phyloP scores from a whole-genome alignment of 1,140 invertebrate genomes.

The Oncopeltus fasciatus region DNA sequence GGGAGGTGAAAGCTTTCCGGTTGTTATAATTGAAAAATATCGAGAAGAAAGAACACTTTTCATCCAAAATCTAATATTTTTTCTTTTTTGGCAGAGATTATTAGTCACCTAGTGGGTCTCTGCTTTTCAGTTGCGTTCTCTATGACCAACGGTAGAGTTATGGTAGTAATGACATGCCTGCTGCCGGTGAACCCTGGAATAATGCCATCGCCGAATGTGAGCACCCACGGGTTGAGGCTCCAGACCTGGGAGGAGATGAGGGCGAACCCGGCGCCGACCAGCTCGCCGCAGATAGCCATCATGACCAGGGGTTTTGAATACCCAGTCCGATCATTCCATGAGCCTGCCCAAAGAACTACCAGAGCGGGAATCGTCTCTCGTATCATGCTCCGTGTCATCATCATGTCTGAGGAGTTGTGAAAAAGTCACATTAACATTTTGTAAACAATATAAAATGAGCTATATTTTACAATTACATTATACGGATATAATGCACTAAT shows the following conservation, averaged over 20 bases:
- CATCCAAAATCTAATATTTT: too few relatives aligned
- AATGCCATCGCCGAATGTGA: background rate
- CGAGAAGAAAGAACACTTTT: too few relatives aligned
- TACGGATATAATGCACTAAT: too few relatives aligned
- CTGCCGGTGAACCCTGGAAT: background rate
- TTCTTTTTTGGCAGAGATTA: too few relatives aligned
- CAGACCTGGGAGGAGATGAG: background rate
- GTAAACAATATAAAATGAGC: too few relatives aligned
- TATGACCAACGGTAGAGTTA: background rate
- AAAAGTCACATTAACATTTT: too few relatives aligned
- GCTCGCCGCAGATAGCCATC: background rate
- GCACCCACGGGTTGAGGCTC: background rate
- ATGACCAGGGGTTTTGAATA: background rate
- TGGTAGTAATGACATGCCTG: background rate
- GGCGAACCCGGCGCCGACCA: background rate
- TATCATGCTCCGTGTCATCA: background rate
- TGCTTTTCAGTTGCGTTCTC: background rate
- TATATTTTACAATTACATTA: too few relatives aligned
- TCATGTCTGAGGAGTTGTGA: too few relatives aligned
- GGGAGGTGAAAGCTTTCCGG: too few relatives aligned
- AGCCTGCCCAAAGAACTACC: background rate
- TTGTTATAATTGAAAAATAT: too few relatives aligned
- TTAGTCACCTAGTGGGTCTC: background rate
- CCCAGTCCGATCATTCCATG: background rate
- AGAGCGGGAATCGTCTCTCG: background rate